Base-by-base conservation (phyloP, 2,888 invertebrate species). In the Pheosia gnoma region DNA sequence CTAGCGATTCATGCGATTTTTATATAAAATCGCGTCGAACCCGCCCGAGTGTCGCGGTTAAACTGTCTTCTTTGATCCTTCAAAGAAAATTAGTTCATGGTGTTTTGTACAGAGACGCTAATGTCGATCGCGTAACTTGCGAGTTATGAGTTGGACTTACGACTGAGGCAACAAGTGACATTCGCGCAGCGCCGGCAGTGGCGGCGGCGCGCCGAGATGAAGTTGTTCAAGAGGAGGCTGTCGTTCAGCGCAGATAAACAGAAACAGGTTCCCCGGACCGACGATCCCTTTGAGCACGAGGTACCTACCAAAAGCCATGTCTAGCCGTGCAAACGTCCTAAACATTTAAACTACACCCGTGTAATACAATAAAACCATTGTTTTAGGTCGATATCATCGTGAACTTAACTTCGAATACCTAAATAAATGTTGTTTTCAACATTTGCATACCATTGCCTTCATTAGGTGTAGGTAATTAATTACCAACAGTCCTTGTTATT, bases 141-240 rank as follows among this genome's bases (percentile, higher is more conserved):
- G 72, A 75, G 74, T 80, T 77, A 87, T 84, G 82, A 81, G 65
- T 72, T 73, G 71, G 78, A 72, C 75, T 68, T 65, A 71, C 72
- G 69, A 77, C 70, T 77, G 74, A 80, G 75, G 73, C 71, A 76
- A 77, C 71, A 82, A 80, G 83, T 83, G 85, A 83, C 72, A 75
- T 80, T 77, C 70, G 78, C 68, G 63, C 60, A 52, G 64, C 65
- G 65, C 62, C 67, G 64, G 64, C 82, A 76, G 72, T 78, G 74
- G 75, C 77, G 68, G 68, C 77, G 25, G 25, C 2, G 25, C 74
- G 71, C 77, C 72, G 71, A 87, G 84, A 93, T 93, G 93, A 93
- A 93, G 87, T 85, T 93, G 85, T 93, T 93, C 88, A 93, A 89
- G 88, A 89, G 93, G 85, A 92, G 89, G 83, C 85, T 92, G 83